Base-by-base conservation (phyloP, 2,113 vertebrate species). In the Erpornis zantholeuca region DNA sequence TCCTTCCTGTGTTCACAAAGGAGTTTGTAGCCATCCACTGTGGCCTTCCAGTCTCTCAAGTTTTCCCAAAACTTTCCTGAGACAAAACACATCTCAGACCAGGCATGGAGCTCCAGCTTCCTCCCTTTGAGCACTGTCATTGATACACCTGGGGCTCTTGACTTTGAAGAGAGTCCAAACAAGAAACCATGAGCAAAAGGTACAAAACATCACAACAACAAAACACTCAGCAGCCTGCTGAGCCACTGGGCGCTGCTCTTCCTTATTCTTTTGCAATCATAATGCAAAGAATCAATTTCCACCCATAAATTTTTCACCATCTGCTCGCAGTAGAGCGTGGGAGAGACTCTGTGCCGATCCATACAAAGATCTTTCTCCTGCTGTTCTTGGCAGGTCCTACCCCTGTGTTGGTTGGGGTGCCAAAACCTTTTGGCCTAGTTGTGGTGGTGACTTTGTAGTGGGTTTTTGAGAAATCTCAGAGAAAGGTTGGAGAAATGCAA, bases 101-200 rank as follows among this genome's bases (percentile, higher is more conserved):
- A 1, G 49, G 3, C 0, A 0, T 8, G 16, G 66, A 75, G 36
- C 66, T 86, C 15, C 27, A 35, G 13, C 86, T 73, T 22, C 21
- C 44, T 27, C 53, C 13, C 1, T 22, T 65, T 40, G 29, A 69
- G 11, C 6, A 2, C 29, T 78, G 42, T 4, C 44, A 29, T 8
- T 53, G 16, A 3, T 11, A 6, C 7, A 33, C 12, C 38, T 24
- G 3, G 9, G 23, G 31, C 13, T 73, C 64, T 54, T 47, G 19
- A 12, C n/a, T 73, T 61, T 29, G 36, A 35, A 60, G 10, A 29
- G 23, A 10, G 7, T 29, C 14, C 6, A 52, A 42, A 42, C 16
- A 44, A n/a, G 42, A 66, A 49, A 17, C 5, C 3, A 31, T 7
- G 4, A 66, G 12, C 18, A 56, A 77, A 47, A 31, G 13, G 14